Base-by-base conservation (phyloP, 2,113 vertebrate genomes). In the Chaetura pelagica region DNA sequence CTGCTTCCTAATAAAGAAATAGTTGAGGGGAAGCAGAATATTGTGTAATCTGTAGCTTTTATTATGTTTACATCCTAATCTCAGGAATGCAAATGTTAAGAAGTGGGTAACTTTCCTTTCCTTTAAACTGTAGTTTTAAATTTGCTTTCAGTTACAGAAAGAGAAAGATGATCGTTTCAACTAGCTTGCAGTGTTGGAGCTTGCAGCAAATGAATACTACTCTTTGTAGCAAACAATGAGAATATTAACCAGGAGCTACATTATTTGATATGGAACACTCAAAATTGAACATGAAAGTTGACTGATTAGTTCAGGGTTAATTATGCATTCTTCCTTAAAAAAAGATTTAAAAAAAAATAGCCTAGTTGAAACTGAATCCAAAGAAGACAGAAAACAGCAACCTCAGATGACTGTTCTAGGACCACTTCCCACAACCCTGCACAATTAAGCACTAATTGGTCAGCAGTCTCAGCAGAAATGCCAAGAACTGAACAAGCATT, bases 401-500 rank as follows among this genome's bases (percentile, higher is more conserved):
- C 95, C 93, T 96, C 79, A 89, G 85, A 95, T 92, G 92, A 94
- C 95, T 95, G 92, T 96, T 95, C 96, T 80, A 90, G 92, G 85
- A 96, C 52, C 57, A 71, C 20, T 80, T 80, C 88, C 92, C 95
- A 90, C 92, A 95, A 18, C 4, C n/a, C 76, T 87, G 68, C 76
- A 92, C 95, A 97, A 96, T 95, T 92, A 95, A 86, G 35, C 73
- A 92, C 88, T 93, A 97, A 96, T 93, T 96, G 83, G 93, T 93
- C 88, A 74, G 72, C 78, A 93, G 52, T 13, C 73, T 68, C 76
- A 84, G 71, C 62, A 51, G 35, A 88, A 94, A 81, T 42, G 90
- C 87, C 93, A 96, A 86, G 68, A 94, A 71, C 0, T 49, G n/a
- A 88, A 38, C n/a, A 83, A 84, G 32, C 68, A 48, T 0, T 86